Evolutionary conservation across 2,797 vertebrate species (phyloP), one percentile per base, ranked within the genome.

Genomic region (Acrossocheilus wenchowensis): DNA sequence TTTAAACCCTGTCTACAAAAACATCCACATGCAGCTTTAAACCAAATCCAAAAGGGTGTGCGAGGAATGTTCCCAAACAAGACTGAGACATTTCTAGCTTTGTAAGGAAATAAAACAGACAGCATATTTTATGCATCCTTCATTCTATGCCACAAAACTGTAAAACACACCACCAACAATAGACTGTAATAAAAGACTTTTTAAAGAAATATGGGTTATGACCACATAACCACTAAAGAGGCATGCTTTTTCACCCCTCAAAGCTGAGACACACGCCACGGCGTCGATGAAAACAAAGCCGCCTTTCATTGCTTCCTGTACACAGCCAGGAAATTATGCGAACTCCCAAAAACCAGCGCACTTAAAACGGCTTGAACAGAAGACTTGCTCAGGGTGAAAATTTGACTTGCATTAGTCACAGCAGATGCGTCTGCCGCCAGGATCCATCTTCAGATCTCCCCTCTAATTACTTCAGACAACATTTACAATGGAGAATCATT

Each of bases 391-490:
- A 30, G 43, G 69, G 89, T 54, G 85, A 74, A 75, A 77, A 81
- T 81, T 66, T 84, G 81, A 86, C 87, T 86, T 57, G 78, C 72
- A 86, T 87, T 90, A 87, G 86, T 86, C 78, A 87, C 80, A 87
- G 43, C 82, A 64, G 68, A 74, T 34, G 71, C 6, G 1, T 82
- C 74, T n/a, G 23, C 73, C 6, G 30, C 78, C 78, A 86, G 66
- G 45, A 75, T 83, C 43, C 14, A 64, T 88, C 69, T 78, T 73
- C 62, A 79, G 43, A 82, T 74, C 78, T 77, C 83, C 87, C 36
- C 41, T 77, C 14, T 81, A 87, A 78, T 88, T 73, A 84, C 84
- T 84, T 43, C 34, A 79, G 41, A 66, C 80, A 72, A 71, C 26
- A 54, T 71, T 87, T 71, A 74, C 75, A 83, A 83, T 26, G 17